These are phyloP conservation scores for Patella depressa DNA, from an alignment of 2,888 invertebrate genomes.

Conservation along the genomic window DNA sequence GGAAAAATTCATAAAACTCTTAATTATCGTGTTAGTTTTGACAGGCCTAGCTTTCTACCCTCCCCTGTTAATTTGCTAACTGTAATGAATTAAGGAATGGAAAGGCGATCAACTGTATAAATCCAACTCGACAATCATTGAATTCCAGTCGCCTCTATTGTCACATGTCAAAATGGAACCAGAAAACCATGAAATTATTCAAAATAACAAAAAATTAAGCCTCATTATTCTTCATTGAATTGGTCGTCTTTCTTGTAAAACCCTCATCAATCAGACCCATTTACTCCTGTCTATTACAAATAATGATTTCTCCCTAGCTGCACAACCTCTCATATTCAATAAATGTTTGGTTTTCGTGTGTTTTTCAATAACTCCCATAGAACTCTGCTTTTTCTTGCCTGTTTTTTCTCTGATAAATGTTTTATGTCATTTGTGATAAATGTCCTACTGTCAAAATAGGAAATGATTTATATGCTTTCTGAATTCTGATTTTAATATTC, in stretches of 20 bases:
- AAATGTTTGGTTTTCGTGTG: too few species aligned
- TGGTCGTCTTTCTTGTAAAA: not conserved
- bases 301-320: too few species aligned
- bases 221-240: not conserved
- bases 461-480: not conserved
- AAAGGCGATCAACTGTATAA: not conserved
- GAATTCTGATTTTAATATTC: slow-evolving; percentile 3
- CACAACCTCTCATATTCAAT: too few species aligned
- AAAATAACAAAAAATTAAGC: not conserved
- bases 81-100: not conserved
- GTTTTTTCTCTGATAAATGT: not conserved
- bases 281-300: too few species aligned
- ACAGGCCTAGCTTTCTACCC: not conserved
- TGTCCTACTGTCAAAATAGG: slow-evolving; percentile 4
- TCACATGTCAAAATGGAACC: slow-evolving; percentile 4
- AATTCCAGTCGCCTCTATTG: not conserved
- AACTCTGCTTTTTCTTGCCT: too few species aligned
- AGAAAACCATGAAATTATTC: slow-evolving; percentile 10
- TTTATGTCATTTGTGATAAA: slow-evolving; percentile 7
- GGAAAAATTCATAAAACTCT: slow-evolving; percentile 2
- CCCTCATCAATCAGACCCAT: not conserved
- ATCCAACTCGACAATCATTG: not conserved
- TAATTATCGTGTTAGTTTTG: slow-evolving; percentile 4
- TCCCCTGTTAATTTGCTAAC: not conserved
- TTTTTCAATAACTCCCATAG: too few species aligned